Percentiles rank a stretch among this genome's conserved stretches.
phyloP scores from a whole-genome alignment of 2,888 invertebrate genomes.

The Pteria penguin region DNA sequence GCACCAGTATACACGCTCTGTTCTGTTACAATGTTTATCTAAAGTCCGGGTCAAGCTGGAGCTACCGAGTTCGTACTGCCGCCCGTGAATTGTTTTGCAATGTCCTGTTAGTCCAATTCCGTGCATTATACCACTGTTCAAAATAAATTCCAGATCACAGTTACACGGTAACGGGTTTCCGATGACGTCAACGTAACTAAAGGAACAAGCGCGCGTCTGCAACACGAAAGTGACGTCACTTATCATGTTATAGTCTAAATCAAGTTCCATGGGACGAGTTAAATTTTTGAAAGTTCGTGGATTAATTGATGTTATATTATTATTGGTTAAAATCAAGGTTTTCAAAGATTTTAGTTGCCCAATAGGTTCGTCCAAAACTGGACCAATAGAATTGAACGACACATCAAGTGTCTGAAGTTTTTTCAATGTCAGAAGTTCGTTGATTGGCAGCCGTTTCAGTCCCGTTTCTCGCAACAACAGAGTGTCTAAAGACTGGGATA shows the following conservation, averaged over 20 bases:
- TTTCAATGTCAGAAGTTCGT: conserved; percentile 38
- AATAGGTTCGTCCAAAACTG: conserved; percentile 6
- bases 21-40: conserved; percentile 21
- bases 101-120: conserved; percentile 35
- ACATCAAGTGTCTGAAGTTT: conserved; percentile 52
- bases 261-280: conserved; percentile 28
- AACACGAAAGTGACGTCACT: conserved; percentile 55
- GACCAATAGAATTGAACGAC: conserved; percentile 48
- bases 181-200: conserved; percentile 52
- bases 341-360: conserved; percentile 18
- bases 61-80: conserved; percentile 24
- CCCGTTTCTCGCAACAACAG: conserved; percentile 51
- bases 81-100: conserved; percentile 12
- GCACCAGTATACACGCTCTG: conserved; percentile 21
- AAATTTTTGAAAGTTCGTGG: conserved; percentile 28
- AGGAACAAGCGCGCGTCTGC: conserved; percentile 50
- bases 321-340: conserved; percentile 34
- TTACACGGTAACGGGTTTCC: conserved; percentile 57
- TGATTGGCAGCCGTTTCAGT: conserved; percentile 46
- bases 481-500: conserved; percentile 55
- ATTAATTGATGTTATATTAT: conserved; percentile 17
- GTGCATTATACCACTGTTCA: conserved; percentile 58
- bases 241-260: conserved; percentile 39
- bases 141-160: conserved; percentile 54
- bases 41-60: conserved; percentile 2